Conservation (phyloP, 2,888 invertebrate genomes). For the Xanthia togata region DNA sequence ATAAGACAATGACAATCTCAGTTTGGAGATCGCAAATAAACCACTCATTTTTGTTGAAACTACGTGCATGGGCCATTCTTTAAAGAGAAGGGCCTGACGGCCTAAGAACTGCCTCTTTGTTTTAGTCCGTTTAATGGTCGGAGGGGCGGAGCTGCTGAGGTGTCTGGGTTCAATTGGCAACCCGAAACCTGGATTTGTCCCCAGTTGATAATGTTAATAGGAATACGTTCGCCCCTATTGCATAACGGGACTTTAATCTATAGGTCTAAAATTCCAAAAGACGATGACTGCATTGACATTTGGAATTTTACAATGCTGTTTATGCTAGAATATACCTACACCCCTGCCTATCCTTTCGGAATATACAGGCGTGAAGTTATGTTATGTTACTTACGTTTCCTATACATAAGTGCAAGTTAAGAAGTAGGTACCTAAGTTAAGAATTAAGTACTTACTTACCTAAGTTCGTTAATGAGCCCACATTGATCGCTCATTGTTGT, state of each 20-base stretch:
- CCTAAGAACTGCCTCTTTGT: not conserved
- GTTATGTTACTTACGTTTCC: no score
- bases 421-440: no score
- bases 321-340: not conserved
- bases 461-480: not conserved
- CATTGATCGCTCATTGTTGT: not conserved
- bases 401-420: not conserved
- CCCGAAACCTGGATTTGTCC: no score
- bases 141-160: not conserved
- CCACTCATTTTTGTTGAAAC: not conserved
- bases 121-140: not conserved
- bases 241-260: no score
- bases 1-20: not conserved
- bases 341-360: not conserved
- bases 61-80: not conserved
- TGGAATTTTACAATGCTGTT: not conserved
- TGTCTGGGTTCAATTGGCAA: not conserved
- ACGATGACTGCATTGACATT: not conserved
- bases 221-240: not conserved
- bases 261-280: not conserved
- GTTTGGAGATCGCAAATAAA: slow-evolving; percentile 3
- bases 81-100: not conserved
- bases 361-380: not conserved
- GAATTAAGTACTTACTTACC: no score
- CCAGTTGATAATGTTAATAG: not conserved